These are phyloP conservation scores for Silurus aristotelis DNA, from an alignment of 2,797 vertebrate species.

Conservation along the genomic window DNA sequence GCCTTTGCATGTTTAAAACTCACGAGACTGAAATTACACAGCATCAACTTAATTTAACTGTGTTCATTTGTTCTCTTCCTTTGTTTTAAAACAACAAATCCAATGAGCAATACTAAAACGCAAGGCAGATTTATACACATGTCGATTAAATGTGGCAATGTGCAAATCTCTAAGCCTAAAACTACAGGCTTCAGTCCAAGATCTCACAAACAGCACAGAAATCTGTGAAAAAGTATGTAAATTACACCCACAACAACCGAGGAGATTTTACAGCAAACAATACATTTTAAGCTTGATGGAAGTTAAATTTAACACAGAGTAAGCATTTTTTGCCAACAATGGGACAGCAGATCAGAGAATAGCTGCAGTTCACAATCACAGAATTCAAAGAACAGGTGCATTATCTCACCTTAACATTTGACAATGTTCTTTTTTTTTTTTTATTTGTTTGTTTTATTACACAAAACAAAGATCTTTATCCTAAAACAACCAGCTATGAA, in stretches of 20 bases:
- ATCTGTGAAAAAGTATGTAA: neutral
- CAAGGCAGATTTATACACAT: too few relatives aligned
- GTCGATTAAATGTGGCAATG: too few relatives aligned
- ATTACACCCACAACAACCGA: neutral
- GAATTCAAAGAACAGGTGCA: constrained; percentile 1
- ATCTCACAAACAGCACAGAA: neutral
- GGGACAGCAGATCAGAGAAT: neutral
- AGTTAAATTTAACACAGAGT: neutral
- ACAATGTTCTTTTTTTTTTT: too few relatives aligned
- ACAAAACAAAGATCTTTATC: neutral
- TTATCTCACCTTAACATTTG: neutral
- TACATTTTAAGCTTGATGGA: neutral
- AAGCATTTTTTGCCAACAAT: neutral
- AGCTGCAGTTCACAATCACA: neutral
- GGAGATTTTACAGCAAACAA: neutral
- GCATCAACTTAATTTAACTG: neutral
- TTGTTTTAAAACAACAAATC: neutral
- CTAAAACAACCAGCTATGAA: neutral
- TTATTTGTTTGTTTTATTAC: too few relatives aligned
- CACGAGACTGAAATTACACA: neutral
- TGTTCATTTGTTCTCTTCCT: too few relatives aligned
- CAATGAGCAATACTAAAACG: neutral
- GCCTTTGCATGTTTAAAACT: neutral
- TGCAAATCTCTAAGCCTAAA: neutral
- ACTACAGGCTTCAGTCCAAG: neutral